A percentile compares a stretch with the other conserved stretches of the same genome.
phyloP scores from a whole-genome alignment of 1,140 invertebrate species.

The Caligus rogercresseyi region DNA sequence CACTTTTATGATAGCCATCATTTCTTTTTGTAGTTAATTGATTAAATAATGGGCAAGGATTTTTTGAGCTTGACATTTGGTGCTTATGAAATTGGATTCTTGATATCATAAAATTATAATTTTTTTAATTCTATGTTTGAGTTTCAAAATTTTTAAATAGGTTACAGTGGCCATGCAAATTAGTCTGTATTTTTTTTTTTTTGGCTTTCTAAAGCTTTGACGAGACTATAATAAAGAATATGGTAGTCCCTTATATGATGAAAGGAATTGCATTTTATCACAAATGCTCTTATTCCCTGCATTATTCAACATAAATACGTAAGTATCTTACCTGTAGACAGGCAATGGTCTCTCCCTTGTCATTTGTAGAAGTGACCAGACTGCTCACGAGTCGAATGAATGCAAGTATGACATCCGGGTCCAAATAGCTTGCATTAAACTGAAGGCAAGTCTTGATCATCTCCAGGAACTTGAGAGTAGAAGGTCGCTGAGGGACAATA shows the following conservation, averaged over 20 bases:
- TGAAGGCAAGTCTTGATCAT: not conserved
- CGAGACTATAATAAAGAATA: too few relatives aligned
- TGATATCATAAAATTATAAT: too few relatives aligned
- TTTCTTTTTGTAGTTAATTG: too few relatives aligned
- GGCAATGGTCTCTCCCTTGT: not conserved
- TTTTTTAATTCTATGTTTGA: too few relatives aligned
- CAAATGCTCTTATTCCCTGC: not conserved
- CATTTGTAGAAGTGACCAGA: not conserved
- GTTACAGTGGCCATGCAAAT: too few relatives aligned
- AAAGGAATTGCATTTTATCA: not conserved
- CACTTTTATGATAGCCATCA: too few relatives aligned
- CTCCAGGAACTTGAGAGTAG: slow-evolving; percentile 1
- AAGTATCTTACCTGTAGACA: not conserved
- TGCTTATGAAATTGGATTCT: too few relatives aligned
- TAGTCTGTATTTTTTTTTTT: too few relatives aligned
- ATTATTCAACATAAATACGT: not conserved
- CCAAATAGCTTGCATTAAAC: slow-evolving; percentile 12
- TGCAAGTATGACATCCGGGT: not conserved
- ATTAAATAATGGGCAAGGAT: too few relatives aligned
- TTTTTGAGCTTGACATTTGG: too few relatives aligned
- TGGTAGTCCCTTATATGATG: not conserved
- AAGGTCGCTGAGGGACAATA: not conserved
- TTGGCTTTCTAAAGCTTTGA: too few relatives aligned
- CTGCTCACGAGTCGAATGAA: not conserved
- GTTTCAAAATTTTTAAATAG: not conserved